Evolutionary conservation across 1,140 invertebrate genomes (phyloP), one percentile per base, ranked within the genome.

Genomic region (Metaphire vulgaris): DNA sequence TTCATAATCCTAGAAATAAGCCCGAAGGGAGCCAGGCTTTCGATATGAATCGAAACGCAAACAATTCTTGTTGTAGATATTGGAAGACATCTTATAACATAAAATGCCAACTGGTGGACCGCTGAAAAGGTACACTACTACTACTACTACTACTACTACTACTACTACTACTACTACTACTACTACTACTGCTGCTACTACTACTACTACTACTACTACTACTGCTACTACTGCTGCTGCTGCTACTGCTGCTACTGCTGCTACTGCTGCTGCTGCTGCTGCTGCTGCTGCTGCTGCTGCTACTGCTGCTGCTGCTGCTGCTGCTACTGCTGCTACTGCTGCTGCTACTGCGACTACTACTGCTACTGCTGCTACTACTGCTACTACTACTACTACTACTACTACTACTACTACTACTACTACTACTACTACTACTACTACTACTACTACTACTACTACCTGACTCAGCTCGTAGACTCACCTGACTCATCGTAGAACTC

Each of bases 231-330:
- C 29, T 29, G 29, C 14, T 29, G 29, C 29, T 29, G 29, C 29
- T 29, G 29, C 29, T 29, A 29, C 14, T 69, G 29, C 15, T 29
- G 15, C 69, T 69, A 29, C 69, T 69, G 15, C 69, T 69, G 29
- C 69, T 69, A 29, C 69, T 69, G 29, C 69, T 69, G 29, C 69
- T 69, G 69, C 69, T 16, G 69, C 69, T 69, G 29, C 69, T 69
- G 29, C 69, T 69, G 69, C 69, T 29, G 69, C 69, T 69, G 69
- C 29, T 69, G 69, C 69, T 69, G 69, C 69, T 69, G 69, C 69
- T 69, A 28, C n/a, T n/a, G n/a, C n/a, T 65, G 64, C 64, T 65
- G 64, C 64, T 65, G 64, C 64, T 65, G 64, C 64, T 65, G 64
- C 64, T 65, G 64, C 64, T 65, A n/a, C 64, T 65, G 64, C 64